Evolutionary conservation across 1,140 invertebrate species (phyloP), one percentile per base, ranked within the genome.

Genomic region (Geopemphigus sp.): DNA sequence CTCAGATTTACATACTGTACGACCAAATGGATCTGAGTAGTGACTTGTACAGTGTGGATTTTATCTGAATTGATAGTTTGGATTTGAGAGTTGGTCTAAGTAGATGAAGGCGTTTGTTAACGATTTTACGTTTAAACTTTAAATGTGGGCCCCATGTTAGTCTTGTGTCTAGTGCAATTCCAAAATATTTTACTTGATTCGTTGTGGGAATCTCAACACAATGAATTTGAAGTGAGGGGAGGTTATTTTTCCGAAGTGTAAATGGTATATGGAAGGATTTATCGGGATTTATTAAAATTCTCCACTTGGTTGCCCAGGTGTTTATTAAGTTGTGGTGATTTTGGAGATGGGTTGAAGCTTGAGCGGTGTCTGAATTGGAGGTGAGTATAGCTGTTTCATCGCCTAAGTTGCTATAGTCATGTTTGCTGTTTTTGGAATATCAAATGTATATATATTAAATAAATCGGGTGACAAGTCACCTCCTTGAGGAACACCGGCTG

Each of bases 361-460:
- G 24, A 56, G 24, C 5, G 14, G 81, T 74, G 45, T 83, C 53
- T 54, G 17, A 3, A 54, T 74, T 72, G 14, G 45, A 56, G 17
- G 74, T 50, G 12, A 84, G 39, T 56, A 83, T 81, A 72, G 83
- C 83, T 26, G 82, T 84, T 73, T 85, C 83, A 70, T 85, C 83
- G 84, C 83, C 82, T 83, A 85, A 26, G 83, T 84, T 22, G 83
- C 83, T 22, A 81, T 63, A 12, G 63, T 68, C 15, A 50, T 80
- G 24, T 53, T 61, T 11, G 32, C n/a, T 47, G 63, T 53, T 29
- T 39, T 53, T 10, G 63, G 80, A 53, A 80, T 53, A 39, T 80
- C 47, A 1, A 24, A 63, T 47, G 45, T 80, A 47, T 54, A n/a
- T n/a, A n/a, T n/a, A n/a, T n/a, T n/a, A n/a, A n/a, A n/a, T n/a